A percentile compares a stretch with the other conserved stretches of the same genome.
Evolutionary conservation across 2,113 vertebrate species (phyloP).

Genomic region (Mirza zaza): DNA sequence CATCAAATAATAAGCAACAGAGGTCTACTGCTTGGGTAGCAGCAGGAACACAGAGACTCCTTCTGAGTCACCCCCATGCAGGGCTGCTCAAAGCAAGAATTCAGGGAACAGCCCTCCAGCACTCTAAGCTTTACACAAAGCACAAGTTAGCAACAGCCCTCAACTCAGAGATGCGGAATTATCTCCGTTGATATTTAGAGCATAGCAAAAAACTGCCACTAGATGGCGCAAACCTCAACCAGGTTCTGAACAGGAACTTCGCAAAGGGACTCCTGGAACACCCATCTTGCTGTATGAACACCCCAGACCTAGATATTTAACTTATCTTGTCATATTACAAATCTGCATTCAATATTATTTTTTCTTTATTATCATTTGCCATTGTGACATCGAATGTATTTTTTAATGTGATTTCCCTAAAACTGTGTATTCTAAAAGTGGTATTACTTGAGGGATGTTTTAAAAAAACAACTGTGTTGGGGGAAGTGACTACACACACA

Average conservation of each 20-base stretch:
- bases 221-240: slow-evolving; percentile 58
- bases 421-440: neutral
- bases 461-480: neutral
- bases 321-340: neutral
- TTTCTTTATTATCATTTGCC: neutral
- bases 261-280: accelerated
- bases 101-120: neutral
- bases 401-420: neutral
- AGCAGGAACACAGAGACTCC: accelerated
- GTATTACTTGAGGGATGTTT: neutral
- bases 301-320: neutral
- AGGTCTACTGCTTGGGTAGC: neutral
- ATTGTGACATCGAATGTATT: neutral
- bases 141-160: accelerated
- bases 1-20: neutral
- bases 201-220: slow-evolving; percentile 4
- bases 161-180: neutral
- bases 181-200: neutral
- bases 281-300: neutral
- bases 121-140: neutral
- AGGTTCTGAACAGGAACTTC: neutral
- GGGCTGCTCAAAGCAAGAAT: neutral
- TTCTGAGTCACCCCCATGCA: neutral
- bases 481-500: neutral
- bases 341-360: neutral